Percentiles rank a stretch among this genome's conserved stretches.
These are phyloP conservation scores for Orycteropus afer DNA, from an alignment of 2,113 vertebrate species.

Conservation along the genomic window DNA sequence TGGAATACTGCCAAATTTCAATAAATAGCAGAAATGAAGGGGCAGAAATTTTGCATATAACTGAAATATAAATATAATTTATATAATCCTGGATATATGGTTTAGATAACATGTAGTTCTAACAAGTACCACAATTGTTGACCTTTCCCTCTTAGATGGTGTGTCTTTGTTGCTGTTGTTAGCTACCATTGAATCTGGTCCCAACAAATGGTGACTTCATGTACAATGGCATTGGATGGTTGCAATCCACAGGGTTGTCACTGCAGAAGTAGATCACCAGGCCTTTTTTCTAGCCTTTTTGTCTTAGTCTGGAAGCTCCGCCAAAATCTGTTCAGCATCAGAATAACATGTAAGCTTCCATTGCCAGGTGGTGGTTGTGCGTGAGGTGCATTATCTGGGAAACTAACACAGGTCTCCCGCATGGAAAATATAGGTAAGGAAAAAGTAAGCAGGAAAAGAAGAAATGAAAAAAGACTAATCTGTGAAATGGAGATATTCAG, in stretches of 20 bases:
- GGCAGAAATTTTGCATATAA: not conserved
- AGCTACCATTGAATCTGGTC: not conserved
- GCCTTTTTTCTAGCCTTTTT: no score
- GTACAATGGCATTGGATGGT: not conserved
- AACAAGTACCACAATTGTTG: rapidly evolving
- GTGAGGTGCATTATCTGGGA: not conserved
- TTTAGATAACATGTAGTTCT: not conserved
- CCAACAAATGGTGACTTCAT: not conserved
- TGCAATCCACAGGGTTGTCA: not conserved
- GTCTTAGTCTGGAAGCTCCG: no score
- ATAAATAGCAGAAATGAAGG: not conserved
- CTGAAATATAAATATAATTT: not conserved
- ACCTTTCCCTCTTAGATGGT: not conserved
- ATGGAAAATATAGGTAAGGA: not conserved
- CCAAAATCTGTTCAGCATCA: no score
- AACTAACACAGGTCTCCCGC: not conserved
- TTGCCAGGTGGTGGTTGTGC: not conserved
- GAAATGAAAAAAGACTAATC: rapidly evolving
- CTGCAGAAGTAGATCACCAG: not conserved
- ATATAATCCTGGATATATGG: not conserved
- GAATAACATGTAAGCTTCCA: not conserved
- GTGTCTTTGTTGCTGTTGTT: not conserved
- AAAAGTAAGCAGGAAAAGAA: not conserved
- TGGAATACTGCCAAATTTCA: not conserved
- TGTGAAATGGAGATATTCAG: not conserved